These are phyloP conservation scores for Papilio xuthus DNA, from an alignment of 1,140 invertebrate species.

Conservation along the genomic window DNA sequence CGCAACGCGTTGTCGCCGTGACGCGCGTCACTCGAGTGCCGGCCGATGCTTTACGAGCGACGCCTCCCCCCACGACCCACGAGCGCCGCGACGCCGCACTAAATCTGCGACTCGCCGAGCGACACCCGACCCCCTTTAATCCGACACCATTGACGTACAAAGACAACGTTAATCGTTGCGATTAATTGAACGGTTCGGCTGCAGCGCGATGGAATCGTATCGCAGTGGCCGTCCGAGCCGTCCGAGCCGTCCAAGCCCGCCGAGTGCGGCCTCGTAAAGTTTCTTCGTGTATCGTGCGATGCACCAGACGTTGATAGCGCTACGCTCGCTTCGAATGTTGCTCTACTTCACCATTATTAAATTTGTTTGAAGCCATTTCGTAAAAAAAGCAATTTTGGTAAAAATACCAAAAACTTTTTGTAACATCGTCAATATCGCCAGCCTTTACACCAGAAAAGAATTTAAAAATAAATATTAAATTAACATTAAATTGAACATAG, in stretches of 20 bases:
- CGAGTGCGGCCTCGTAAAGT: constrained; percentile 80
- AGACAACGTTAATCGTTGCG: constrained; percentile 74
- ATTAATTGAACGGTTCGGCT: constrained; percentile 75
- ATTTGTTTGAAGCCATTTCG: background rate
- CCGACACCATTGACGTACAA: constrained; percentile 73
- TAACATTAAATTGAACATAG: too few relatives aligned
- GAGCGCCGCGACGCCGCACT: constrained; percentile 79
- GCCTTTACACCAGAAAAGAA: background rate
- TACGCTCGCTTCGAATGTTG: constrained; percentile 55
- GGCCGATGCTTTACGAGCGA: constrained; percentile 81
- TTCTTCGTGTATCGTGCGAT: constrained; percentile 82
- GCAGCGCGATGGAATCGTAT: constrained; percentile 71
- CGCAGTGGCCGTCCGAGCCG: constrained; percentile 67
- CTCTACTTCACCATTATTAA: constrained; percentile 58
- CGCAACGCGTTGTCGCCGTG: constrained; percentile 80
- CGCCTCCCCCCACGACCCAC: constrained; percentile 71
- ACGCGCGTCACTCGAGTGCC: constrained; percentile 81
- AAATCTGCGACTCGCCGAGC: constrained; percentile 77
- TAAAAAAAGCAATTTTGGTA: background rate
- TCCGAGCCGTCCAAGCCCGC: constrained; percentile 59
- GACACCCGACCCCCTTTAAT: constrained; percentile 76
- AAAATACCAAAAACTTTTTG: background rate
- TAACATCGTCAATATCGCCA: background rate
- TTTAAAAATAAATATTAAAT: background rate
- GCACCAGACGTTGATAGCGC: constrained; percentile 78